phyloP scores from a whole-genome alignment of 2,113 vertebrate genomes.

The Pseudorhombus dupliciocellatus region DNA sequence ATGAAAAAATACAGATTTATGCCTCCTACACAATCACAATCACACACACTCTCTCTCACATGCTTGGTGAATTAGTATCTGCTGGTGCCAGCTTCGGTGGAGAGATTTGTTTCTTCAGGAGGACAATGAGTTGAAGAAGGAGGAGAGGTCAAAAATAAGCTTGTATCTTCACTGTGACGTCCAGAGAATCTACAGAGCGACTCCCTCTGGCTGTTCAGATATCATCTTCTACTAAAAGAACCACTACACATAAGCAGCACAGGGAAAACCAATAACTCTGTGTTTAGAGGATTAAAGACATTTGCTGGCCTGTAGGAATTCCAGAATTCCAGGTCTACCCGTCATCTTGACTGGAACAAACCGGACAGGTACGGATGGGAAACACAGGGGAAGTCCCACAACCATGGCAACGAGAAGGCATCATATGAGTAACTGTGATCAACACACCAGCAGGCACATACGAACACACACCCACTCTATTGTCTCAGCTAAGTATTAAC shows the following conservation, averaged over 20 bases:
- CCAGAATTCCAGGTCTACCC: slow-evolving; percentile 33
- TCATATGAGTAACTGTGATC: slow-evolving; percentile 35
- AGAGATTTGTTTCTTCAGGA: slow-evolving; percentile 15
- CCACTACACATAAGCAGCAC: slow-evolving; percentile 2
- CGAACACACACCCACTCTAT: slow-evolving; percentile 32
- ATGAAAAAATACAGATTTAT: slow-evolving; percentile 57
- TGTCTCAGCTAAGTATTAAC: slow-evolving; percentile 61
- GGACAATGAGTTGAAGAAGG: slow-evolving; percentile 14
- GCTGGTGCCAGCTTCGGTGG: slow-evolving; percentile 30
- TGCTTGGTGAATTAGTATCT: slow-evolving; percentile 46
- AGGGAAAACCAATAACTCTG: slow-evolving; percentile 33
- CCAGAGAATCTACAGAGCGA: slow-evolving; percentile 19
- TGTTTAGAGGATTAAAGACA: slow-evolving; percentile 43
- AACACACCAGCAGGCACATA: slow-evolving; percentile 4
- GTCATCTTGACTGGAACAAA: slow-evolving; percentile 21
- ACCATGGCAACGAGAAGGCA: slow-evolving; percentile 44
- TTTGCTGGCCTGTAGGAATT: slow-evolving; percentile 18
- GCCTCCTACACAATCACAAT: slow-evolving; percentile 41
- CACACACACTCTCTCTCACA: slow-evolving; percentile 16
- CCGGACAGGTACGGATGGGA: slow-evolving; percentile 17
- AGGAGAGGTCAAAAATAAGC: not conserved
- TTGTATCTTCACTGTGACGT: not conserved
- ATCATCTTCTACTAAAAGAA: not conserved
- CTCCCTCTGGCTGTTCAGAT: not conserved
- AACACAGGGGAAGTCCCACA: slow-evolving; percentile 38